These are phyloP conservation scores for Lasioglossum zephyrum DNA, from an alignment of 2,888 invertebrate species.

Conservation along the genomic window DNA sequence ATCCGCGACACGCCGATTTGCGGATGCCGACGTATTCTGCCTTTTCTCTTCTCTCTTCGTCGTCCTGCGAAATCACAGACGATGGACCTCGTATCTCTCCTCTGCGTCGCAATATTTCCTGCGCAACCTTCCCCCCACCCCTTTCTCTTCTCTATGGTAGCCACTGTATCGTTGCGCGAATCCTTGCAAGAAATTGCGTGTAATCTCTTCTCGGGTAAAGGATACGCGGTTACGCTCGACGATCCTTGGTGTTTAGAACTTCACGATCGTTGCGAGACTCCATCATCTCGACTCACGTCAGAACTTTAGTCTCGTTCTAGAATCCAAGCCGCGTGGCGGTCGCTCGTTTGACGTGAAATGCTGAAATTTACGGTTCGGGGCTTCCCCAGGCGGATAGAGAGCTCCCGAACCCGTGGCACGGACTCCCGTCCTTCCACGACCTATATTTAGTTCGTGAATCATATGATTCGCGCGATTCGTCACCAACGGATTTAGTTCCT, in stretches of 20 bases:
- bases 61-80: not conserved
- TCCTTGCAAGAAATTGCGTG: not conserved
- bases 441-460: slow-evolving; percentile 61
- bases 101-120: not conserved
- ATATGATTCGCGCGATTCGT: slow-evolving; percentile 45
- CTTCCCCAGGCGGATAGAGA: not conserved
- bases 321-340: not conserved
- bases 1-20: slow-evolving; percentile 21
- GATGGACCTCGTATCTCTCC: not conserved
- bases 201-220: not conserved
- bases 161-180: not conserved
- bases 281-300: not conserved
- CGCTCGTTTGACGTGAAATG: not conserved
- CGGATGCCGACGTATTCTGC: not conserved
- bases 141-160: not conserved
- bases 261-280: not conserved
- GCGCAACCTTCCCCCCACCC: not conserved
- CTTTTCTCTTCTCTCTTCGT: not conserved
- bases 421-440: slow-evolving; percentile 8
- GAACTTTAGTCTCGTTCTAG: not conserved
- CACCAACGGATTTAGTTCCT: slow-evolving; percentile 55
- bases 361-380: not conserved
- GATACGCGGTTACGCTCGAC: not conserved
- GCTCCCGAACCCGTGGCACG: not conserved
- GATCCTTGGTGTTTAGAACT: slow-evolving; percentile 6